Percentiles rank a stretch among this genome's conserved stretches.
phyloP scores from a whole-genome alignment of 2,797 vertebrate species.

The Premnoplex brunnescens region DNA sequence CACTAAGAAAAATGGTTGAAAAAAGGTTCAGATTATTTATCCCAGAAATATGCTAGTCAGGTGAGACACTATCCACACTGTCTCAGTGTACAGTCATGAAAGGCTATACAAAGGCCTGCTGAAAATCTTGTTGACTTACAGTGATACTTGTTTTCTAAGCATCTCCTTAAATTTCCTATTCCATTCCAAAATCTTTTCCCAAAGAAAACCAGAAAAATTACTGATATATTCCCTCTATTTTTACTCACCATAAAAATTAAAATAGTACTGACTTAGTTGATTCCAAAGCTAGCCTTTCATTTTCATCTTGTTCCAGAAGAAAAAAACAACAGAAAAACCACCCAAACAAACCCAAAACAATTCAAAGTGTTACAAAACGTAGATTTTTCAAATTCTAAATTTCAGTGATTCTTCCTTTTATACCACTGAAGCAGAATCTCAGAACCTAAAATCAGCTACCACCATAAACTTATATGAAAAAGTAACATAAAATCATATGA shows the following conservation, averaged over 20 bases:
- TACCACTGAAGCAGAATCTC: not conserved
- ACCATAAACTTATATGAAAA: not conserved
- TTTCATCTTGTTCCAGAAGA: not conserved
- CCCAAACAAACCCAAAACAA: no score
- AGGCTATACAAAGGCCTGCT: not conserved
- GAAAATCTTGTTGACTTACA: not conserved
- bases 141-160: not conserved
- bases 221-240: not conserved
- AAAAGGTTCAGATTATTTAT: not conserved
- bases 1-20: not conserved
- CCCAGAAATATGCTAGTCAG: not conserved
- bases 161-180: not conserved
- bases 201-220: not conserved
- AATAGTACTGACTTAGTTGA: not conserved
- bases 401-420: not conserved
- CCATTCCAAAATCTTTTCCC: not conserved
- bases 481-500: not conserved
- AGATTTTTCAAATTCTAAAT: not conserved
- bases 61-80: not conserved
- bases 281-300: not conserved
- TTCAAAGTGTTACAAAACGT: not conserved
- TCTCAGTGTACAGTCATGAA: fast-evolving
- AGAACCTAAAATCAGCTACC: not conserved
- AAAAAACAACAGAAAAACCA: not conserved
- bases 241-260: not conserved